These are phyloP conservation scores for Aurelia aurita complex sp. Pacific DNA, from an alignment of 30 jellyfish, hydroid and myxozoan species.

Conservation along the genomic window DNA sequence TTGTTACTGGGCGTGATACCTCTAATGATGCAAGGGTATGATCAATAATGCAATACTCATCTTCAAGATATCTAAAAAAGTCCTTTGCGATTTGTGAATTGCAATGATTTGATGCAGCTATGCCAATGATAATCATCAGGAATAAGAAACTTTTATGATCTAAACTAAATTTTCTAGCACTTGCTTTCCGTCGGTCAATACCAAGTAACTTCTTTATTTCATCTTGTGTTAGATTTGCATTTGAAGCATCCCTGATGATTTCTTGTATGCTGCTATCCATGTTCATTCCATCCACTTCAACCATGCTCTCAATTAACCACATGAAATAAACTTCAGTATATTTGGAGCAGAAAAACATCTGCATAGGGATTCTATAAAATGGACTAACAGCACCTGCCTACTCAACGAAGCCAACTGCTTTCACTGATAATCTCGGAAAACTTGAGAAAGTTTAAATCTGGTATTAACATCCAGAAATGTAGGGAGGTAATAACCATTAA, in stretches of 20 bases:
- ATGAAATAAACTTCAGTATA: too few relatives aligned
- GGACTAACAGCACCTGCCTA: too few relatives aligned
- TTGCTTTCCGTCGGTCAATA: constrained; percentile 15
- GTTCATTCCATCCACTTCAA: too few relatives aligned
- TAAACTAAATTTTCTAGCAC: neutral
- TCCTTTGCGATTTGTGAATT: constrained; percentile 17
- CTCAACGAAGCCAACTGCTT: too few relatives aligned
- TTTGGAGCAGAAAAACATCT: too few relatives aligned
- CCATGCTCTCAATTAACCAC: too few relatives aligned
- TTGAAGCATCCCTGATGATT: neutral
- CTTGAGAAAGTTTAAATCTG: too few relatives aligned
- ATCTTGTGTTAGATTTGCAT: constrained; percentile 26
- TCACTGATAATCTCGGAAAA: too few relatives aligned
- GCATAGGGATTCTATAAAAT: too few relatives aligned
- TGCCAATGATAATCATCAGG: neutral
- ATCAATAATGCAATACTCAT: constrained; percentile 63
- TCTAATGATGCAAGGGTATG: constrained; percentile 70
- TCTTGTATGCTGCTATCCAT: too few relatives aligned
- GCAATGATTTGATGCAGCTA: constrained; percentile 3
- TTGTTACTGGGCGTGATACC: constrained; percentile 74
- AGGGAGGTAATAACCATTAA: too few relatives aligned
- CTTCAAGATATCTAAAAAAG: constrained; percentile 5
- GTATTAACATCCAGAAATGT: too few relatives aligned
- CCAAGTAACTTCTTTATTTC: constrained; percentile 56
- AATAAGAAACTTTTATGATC: neutral